Evolutionary conservation across 2,797 vertebrate species (phyloP), one percentile per base, ranked within the genome.

Genomic region (Atherinosoma microstoma): DNA sequence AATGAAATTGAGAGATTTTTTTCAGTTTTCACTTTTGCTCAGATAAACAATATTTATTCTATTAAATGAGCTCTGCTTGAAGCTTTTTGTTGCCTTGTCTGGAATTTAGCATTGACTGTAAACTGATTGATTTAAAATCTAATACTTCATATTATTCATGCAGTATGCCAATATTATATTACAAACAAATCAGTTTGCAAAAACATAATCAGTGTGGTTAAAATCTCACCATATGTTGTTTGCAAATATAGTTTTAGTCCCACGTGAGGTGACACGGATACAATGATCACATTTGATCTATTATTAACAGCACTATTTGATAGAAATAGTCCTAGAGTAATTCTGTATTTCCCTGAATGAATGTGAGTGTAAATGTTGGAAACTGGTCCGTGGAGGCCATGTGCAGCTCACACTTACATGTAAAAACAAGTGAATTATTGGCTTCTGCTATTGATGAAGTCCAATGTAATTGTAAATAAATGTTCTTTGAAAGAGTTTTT

Each of bases 81-180:
- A 47, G 20, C 20, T 6, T n/a, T 47, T 47, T 47, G 5, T n/a
- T 47, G 18, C 45, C 20, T 47, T 8, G n/a, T 2, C 20, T n/a
- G 20, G 20, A 47, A 47, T 18, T 9, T n/a, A 9, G 3, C 20
- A 18, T 7, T n/a, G 45, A 47, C 18, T 45, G 18, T 18, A 20
- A 45, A 45, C 16, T 45, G 16, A 45, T 18, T 1, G 4, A 20
- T 18, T 47, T n/a, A 8, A 18, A 47, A 47, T 20, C 18, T 47
- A n/a, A 47, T n/a, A 47, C 6, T 45, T 45, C 47, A 63, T 34
- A 71, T 11, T 53, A 20, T 40, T 69, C 27, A 67, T 75, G 35
- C 73, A 15, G 47, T 4, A 30, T 51, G 20, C 11, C 6, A 49
- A 49, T 42, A 76, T 30, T 24, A 29, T 13, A 35, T 20, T 15